Evolutionary conservation across 2,888 invertebrate species (phyloP), one percentile per base, ranked within the genome.

Genomic region (Dromius quadrimaculatus): DNA sequence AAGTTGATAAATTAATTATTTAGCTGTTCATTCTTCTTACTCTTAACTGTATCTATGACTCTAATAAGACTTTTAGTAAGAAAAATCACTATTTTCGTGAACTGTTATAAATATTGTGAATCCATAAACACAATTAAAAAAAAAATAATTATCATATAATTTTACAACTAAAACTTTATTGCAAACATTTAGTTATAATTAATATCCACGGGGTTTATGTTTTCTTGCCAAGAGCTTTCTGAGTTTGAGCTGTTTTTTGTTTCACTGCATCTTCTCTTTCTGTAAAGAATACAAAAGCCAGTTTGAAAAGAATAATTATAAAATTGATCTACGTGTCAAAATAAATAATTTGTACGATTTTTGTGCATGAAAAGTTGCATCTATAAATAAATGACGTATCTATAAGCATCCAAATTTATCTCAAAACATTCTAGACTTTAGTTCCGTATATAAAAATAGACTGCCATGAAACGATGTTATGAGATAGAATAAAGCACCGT

Each of bases 191-290:
- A 69, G 15, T 43, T 34, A 28, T n/a, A n/a, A n/a, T n/a, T n/a
- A 61, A 34, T 47, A 23, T 41, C 15, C 22, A 41, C 13, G 3
- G 41, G 11, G 11, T 63, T 64, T 73, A 79, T 76, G 80, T 81
- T 76, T 85, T 84, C 78, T 88, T 89, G 36, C 89, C 89, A 57
- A 89, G 80, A 5, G 89, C 89, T 79, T 88, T 89, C 73, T 87
- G 85, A 54, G 85, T 86, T 73, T 85, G 84, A 71, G 88, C 88
- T 5, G 85, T 84, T 78, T 89, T 89, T 61, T 85, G 85, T 78
- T 87, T 86, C 43, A 83, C 84, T 0, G 86, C 88, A 50, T 86
- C 82, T 77, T 89, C 89, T 77, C 84, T 87, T 73, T 85, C 87
- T 86, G 79, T n/a, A 83, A 83, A 71, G 75, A 72, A 74, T n/a